phyloP scores from a whole-genome alignment of 2,113 vertebrate genomes.

The Okapia johnstoni region DNA sequence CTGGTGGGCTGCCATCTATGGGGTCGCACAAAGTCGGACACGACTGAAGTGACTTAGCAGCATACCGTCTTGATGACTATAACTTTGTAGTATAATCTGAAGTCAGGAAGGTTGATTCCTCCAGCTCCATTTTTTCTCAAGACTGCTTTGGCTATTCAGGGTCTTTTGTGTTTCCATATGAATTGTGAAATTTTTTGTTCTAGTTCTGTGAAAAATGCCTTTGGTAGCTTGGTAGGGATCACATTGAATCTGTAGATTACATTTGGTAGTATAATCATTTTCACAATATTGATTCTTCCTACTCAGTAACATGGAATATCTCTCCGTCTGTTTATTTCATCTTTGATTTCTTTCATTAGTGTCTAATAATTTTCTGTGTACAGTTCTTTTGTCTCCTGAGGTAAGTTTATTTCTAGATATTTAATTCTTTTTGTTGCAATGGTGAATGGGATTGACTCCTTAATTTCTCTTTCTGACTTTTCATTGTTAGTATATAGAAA shows the following conservation, averaged over 20 bases:
- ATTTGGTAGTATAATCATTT: not conserved
- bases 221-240: not conserved
- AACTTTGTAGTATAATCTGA: too few relatives aligned
- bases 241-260: not conserved
- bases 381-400: not conserved
- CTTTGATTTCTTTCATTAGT: not conserved
- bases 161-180: not conserved
- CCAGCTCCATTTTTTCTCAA: not conserved
- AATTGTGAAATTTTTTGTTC: not conserved
- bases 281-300: not conserved
- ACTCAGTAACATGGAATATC: not conserved
- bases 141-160: not conserved
- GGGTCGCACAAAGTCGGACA: too few relatives aligned
- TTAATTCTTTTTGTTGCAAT: not conserved
- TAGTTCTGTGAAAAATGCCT: not conserved
- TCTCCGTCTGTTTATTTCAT: not conserved
- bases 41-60: too few relatives aligned
- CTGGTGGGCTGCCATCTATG: too few relatives aligned
- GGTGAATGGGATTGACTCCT: not conserved
- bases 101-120: not conserved
- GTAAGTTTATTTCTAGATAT: not conserved
- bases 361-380: not conserved
- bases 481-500: not conserved
- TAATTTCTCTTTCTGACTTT: not conserved
- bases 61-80: too few relatives aligned